Conservation (phyloP, 1,140 invertebrate genomes). For the Zaprionus africanus region DNA sequence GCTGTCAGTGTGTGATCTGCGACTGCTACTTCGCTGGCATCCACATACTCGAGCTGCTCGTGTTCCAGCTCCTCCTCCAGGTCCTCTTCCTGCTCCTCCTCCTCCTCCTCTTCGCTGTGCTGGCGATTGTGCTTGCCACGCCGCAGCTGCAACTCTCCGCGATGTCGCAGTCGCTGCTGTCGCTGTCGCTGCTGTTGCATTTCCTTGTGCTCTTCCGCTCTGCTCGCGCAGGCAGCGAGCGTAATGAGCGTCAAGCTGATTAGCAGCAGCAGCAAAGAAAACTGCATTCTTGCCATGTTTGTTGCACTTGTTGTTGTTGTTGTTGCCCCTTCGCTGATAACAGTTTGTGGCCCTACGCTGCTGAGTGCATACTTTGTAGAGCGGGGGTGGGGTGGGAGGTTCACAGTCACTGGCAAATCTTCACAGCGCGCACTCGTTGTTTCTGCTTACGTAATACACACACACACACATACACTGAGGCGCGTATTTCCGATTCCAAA, state of each 20-base stretch:
- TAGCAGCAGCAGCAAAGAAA: slow-evolving; percentile 40
- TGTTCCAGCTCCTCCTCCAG: not conserved
- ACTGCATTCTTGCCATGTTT: slow-evolving; percentile 54
- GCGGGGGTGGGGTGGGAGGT: slow-evolving; percentile 24
- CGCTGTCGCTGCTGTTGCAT: not conserved
- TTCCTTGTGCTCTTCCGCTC: slow-evolving; percentile 20
- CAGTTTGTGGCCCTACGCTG: slow-evolving; percentile 25
- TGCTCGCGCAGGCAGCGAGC: slow-evolving; percentile 9
- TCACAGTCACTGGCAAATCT: slow-evolving; percentile 20
- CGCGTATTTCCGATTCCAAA: slow-evolving; percentile 8
- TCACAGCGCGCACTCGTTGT: slow-evolving; percentile 3
- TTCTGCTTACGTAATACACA: slow-evolving; percentile 12
- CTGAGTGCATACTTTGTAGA: slow-evolving; percentile 52
- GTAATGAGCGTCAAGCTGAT: slow-evolving; percentile 15
- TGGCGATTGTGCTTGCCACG: not conserved
- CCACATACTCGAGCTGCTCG: slow-evolving; percentile 43
- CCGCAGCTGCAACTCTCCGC: slow-evolving; percentile 1
- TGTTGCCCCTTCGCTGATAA: slow-evolving; percentile 39
- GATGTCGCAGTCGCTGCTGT: not conserved
- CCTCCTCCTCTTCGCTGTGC: slow-evolving; percentile 16
- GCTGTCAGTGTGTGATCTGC: slow-evolving; percentile 24
- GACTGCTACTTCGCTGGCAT: slow-evolving; percentile 46
- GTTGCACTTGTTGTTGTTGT: slow-evolving; percentile 14
- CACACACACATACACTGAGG: not conserved
- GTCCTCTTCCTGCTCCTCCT: slow-evolving; percentile 30